These are phyloP conservation scores for Xylota segnis DNA, from an alignment of 2,888 invertebrate genomes.

Conservation along the genomic window DNA sequence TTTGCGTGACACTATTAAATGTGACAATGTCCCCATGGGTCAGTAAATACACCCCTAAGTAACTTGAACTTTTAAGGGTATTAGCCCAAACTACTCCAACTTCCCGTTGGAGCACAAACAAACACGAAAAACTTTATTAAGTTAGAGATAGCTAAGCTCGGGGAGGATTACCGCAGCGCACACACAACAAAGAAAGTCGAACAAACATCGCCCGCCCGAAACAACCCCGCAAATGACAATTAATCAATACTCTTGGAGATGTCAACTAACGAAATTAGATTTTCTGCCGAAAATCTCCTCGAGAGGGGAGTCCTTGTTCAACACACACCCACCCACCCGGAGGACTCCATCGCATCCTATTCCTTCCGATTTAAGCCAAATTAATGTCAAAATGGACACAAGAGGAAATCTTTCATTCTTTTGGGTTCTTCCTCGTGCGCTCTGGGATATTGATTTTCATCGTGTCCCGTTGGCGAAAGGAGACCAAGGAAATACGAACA, in stretches of 20 bases:
- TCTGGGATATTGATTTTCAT: conserved; percentile 59
- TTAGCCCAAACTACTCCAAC: conserved; percentile 34
- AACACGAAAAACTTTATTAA: conserved; percentile 47
- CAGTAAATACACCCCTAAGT: conserved; percentile 15
- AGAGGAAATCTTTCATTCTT: conserved; percentile 42
- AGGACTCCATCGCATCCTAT: conserved; percentile 10
- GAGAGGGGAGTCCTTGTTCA: not conserved
- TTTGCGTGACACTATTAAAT: conserved; percentile 8
- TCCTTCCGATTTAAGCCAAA: conserved; percentile 62
- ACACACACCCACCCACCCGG: too few relatives aligned
- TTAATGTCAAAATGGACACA: conserved; percentile 65
- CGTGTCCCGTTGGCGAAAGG: not conserved
- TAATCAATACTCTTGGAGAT: conserved; percentile 68
- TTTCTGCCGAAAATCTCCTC: conserved; percentile 37
- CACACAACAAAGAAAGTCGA: conserved; percentile 17
- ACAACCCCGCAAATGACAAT: conserved; percentile 38
- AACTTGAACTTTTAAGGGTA: conserved; percentile 36
- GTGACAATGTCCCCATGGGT: conserved; percentile 12
- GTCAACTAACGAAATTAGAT: conserved; percentile 63
- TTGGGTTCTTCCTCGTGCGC: not conserved
- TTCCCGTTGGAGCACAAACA: conserved; percentile 15
- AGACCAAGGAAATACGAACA: conserved; percentile 22
- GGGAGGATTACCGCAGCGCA: not conserved
- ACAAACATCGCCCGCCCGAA: conserved; percentile 15
- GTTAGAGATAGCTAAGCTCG: not conserved